phyloP scores from a whole-genome alignment of 2,113 vertebrate genomes.

The Gambusia affinis region DNA sequence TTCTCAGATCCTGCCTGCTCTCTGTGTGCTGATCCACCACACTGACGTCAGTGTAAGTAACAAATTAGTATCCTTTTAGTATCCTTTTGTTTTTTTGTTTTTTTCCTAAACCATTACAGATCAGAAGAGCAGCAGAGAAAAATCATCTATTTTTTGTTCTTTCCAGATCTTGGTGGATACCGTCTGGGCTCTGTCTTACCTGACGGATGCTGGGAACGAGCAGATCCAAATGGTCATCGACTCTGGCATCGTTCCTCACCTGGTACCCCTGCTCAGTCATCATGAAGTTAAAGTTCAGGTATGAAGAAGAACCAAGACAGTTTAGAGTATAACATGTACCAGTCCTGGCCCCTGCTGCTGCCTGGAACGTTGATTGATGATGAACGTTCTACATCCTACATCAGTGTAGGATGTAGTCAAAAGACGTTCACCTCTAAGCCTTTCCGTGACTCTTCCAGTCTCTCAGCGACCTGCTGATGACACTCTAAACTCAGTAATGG shows the following conservation, averaged over 20 bases:
- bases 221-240: slow-evolving; percentile 99
- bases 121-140: background rate
- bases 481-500: too few species aligned
- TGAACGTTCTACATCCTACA: too few species aligned
- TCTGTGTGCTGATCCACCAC: slow-evolving; percentile 97
- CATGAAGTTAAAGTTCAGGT: slow-evolving; percentile 99
- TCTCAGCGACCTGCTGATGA: too few species aligned
- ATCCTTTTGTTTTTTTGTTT: too few species aligned
- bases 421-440: too few species aligned
- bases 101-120: background rate
- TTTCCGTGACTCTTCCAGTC: too few species aligned
- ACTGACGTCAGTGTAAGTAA: slow-evolving; percentile 98
- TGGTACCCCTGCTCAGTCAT: slow-evolving; percentile 98
- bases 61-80: too few species aligned
- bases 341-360: background rate
- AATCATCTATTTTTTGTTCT: background rate
- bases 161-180: slow-evolving; percentile 97
- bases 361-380: too few species aligned
- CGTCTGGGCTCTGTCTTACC: slow-evolving; percentile 98
- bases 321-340: background rate
- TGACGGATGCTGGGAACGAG: slow-evolving; percentile 98
- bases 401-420: too few species aligned
- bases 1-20: slow-evolving; percentile 92
- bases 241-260: slow-evolving; percentile 93
- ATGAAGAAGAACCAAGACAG: slow-evolving; percentile 31